Percentiles rank a stretch among this genome's conserved stretches.
Evolutionary conservation across 2,113 vertebrate species (phyloP).

Genomic region (Chaenocephalus aceratus): DNA sequence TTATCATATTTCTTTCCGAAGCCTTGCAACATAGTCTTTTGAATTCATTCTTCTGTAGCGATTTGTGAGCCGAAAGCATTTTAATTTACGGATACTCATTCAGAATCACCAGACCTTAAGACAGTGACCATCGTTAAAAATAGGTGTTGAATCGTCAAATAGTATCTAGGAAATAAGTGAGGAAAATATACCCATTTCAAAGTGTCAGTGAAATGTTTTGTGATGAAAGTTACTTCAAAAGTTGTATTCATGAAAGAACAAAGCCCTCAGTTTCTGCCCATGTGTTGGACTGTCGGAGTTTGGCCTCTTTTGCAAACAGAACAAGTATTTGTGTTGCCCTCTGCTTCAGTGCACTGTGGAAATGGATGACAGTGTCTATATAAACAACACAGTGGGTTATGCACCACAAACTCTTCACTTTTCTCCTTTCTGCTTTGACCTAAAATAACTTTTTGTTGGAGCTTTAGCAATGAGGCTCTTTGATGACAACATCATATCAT

Average conservation of each 20-base stretch:
- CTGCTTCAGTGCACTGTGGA: slow-evolving; percentile 55
- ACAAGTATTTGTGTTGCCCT: slow-evolving; percentile 42
- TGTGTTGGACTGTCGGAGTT: slow-evolving; percentile 29
- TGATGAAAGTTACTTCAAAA: slow-evolving; percentile 3
- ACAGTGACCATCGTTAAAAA: no score
- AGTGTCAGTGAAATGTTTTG: neutral
- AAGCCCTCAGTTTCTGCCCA: slow-evolving; percentile 6
- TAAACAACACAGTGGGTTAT: slow-evolving; percentile 57
- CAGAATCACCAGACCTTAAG: neutral
- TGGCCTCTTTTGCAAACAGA: slow-evolving; percentile 43
- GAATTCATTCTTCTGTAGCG: neutral
- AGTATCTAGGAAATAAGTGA: no score
- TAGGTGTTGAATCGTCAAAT: no score
- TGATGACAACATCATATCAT: neutral
- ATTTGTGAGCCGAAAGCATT: neutral
- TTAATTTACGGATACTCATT: neutral
- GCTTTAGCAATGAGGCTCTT: neutral
- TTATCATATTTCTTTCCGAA: slow-evolving; percentile 17
- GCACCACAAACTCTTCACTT: slow-evolving; percentile 27
- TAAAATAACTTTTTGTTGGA: slow-evolving; percentile 6
- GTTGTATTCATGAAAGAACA: slow-evolving; percentile 10
- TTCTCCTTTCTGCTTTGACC: neutral
- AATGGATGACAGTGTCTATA: slow-evolving; percentile 59
- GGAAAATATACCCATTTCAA: no score
- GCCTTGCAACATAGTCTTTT: neutral